Base-by-base conservation (phyloP, 2,888 invertebrate species). In the Lacanobia wlatinum region DNA sequence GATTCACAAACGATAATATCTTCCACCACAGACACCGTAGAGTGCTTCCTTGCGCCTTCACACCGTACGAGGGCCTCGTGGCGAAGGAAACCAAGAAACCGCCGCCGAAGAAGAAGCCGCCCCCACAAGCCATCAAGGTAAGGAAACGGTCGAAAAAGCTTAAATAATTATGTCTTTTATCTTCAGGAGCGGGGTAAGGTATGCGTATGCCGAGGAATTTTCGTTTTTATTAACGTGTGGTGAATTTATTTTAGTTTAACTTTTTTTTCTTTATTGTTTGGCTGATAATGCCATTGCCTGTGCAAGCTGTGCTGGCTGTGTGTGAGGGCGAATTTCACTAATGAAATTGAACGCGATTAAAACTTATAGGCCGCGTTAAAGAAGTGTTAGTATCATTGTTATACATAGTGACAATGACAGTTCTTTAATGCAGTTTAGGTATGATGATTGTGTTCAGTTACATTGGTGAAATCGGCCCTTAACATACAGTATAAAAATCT, bases 81-180 rank as follows among this genome's bases (percentile, higher is more conserved):
- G 81, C 76, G 0, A 89, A 87, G 50, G 90, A 89, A 48, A 56
- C 83, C 2, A 88, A 83, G 75, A 89, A 87, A 52, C 84, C 87
- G 0, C 77, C 74, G 52, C 52, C 85, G 14, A 84, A 88, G 69
- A 88, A 88, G 74, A 90, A 87, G 50, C 74, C 89, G 0, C 95
- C 94, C 0, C 95, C 95, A 16, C 89, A 90, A 23, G 94, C 94
- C 1, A 82, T 94, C 78, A 88, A 90, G 94, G 95, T 95, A 78
- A 73, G 21, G 5, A 61, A 40, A 58, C 43, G 7, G 21, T 10
- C 12, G n/a, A 55, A 56, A 48, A 50, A 38, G 43, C 34, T 1
- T 23, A 18, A 61, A 34, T 16, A 34, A 23, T 28, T 28, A 48
- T 55, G 10, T 10, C 50, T 10, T 21, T 50, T 53, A 38, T 52